Percentiles rank a stretch among this genome's conserved stretches.
These are phyloP conservation scores for Alviniconcha marisindica DNA, from an alignment of 1,140 invertebrate genomes.

Conservation along the genomic window DNA sequence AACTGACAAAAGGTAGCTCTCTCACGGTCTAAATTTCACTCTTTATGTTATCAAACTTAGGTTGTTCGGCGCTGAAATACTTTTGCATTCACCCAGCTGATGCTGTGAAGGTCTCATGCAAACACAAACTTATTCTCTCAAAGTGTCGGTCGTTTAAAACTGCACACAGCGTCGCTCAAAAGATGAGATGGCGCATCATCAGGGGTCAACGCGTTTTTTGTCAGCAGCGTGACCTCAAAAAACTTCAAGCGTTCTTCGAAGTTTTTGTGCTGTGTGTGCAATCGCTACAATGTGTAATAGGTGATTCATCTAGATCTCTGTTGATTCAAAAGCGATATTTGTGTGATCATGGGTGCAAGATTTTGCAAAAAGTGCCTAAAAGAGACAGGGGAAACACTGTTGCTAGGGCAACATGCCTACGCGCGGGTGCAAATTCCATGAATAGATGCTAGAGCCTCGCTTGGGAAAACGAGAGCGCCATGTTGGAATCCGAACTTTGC, in stretches of 20 bases:
- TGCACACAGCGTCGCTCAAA: background rate
- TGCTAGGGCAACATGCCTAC: slow-evolving; percentile 44
- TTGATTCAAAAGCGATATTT: background rate
- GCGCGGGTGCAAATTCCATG: slow-evolving; percentile 44
- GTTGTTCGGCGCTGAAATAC: no score
- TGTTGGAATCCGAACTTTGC: slow-evolving; percentile 45
- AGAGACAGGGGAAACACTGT: slow-evolving; percentile 38
- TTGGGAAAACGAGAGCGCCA: slow-evolving; percentile 38
- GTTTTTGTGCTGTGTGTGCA: background rate
- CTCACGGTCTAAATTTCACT: background rate
- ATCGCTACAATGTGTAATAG: background rate
- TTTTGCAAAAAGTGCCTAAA: slow-evolving; percentile 7
- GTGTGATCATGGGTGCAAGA: background rate
- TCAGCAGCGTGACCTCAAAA: slow-evolving; percentile 18
- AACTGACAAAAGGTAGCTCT: background rate
- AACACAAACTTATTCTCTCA: background rate
- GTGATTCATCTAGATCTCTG: background rate
- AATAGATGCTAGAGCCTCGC: slow-evolving; percentile 44
- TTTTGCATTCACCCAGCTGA: no score
- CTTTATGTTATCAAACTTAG: background rate
- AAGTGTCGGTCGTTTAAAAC: slow-evolving; percentile 1
- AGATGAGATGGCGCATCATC: slow-evolving; percentile 4
- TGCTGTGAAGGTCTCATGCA: background rate
- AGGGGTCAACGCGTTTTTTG: slow-evolving; percentile 11
- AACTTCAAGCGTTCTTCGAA: background rate